Evolutionary conservation across 1,140 invertebrate genomes (phyloP).

Genomic region (Calosoma granatense): DNA sequence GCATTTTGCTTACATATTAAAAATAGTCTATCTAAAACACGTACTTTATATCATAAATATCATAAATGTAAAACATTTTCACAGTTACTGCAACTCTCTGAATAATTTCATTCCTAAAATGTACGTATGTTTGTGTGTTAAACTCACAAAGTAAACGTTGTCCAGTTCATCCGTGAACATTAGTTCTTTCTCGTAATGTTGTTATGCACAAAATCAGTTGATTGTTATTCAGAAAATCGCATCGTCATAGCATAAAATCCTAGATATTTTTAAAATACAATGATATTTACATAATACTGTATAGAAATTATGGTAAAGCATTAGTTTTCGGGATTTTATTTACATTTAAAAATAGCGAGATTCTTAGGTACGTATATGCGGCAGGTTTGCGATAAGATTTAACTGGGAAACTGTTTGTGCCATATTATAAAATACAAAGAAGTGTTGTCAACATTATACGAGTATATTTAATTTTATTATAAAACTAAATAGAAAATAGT

Average conservation of each 20-base stretch:
- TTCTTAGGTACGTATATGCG: neutral
- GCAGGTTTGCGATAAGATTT: neutral
- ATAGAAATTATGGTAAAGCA: neutral
- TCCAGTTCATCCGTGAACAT: too few relatives aligned
- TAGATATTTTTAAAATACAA: neutral
- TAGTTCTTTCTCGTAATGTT: neutral
- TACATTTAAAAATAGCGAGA: neutral
- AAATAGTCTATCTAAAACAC: conserved; percentile 5
- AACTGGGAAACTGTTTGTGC: neutral
- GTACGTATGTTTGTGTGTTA: too few relatives aligned
- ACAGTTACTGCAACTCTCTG: neutral
- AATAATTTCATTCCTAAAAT: too few relatives aligned
- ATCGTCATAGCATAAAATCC: neutral
- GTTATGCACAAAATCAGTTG: neutral
- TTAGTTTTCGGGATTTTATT: neutral
- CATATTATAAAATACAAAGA: too few relatives aligned
- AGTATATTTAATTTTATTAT: too few relatives aligned
- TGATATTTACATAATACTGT: conserved; percentile 8
- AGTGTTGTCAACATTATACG: too few relatives aligned
- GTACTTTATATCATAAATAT: neutral
- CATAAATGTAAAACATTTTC: conserved; percentile 7
- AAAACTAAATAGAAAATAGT: too few relatives aligned
- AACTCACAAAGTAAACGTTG: too few relatives aligned
- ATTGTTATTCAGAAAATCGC: neutral
- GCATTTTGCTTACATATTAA: conserved; percentile 3